Evolutionary conservation across 2,888 invertebrate genomes (phyloP).

Genomic region (Podabrus alpinus): DNA sequence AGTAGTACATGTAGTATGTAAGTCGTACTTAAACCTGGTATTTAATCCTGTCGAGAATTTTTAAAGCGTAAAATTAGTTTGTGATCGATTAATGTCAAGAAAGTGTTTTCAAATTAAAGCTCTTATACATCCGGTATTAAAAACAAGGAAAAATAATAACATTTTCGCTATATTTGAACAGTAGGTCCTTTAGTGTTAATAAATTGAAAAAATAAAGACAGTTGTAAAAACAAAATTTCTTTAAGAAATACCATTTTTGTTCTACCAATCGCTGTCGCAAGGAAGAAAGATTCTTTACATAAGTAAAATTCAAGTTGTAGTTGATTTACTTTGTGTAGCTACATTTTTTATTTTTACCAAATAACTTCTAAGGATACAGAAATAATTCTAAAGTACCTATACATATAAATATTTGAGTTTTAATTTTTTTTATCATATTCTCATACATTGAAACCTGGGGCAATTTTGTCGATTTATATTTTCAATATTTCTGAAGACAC

Average conservation of each 20-base stretch:
- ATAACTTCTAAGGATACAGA: background rate
- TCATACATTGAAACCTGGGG: background rate
- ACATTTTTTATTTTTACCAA: background rate
- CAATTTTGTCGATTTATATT: too few relatives aligned
- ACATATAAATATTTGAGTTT: background rate
- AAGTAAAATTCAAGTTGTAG: background rate
- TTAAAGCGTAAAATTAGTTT: background rate
- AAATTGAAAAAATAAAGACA: too few relatives aligned
- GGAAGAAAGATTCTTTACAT: background rate
- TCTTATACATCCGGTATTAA: background rate
- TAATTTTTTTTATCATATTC: background rate
- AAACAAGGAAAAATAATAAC: background rate
- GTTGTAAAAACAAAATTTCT: too few relatives aligned
- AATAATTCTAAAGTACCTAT: background rate
- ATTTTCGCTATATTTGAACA: background rate
- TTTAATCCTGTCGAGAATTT: background rate
- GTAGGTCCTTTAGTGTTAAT: too few relatives aligned
- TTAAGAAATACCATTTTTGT: background rate
- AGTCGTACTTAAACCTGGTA: background rate
- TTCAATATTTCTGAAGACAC: background rate
- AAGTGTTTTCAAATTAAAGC: background rate
- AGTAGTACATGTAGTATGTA: background rate
- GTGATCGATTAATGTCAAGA: background rate
- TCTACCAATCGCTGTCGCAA: background rate
- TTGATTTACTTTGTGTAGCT: background rate